Evolutionary conservation across 2,113 vertebrate species (phyloP), one percentile per base, ranked within the genome.

Genomic region (Buteo buteo): DNA sequence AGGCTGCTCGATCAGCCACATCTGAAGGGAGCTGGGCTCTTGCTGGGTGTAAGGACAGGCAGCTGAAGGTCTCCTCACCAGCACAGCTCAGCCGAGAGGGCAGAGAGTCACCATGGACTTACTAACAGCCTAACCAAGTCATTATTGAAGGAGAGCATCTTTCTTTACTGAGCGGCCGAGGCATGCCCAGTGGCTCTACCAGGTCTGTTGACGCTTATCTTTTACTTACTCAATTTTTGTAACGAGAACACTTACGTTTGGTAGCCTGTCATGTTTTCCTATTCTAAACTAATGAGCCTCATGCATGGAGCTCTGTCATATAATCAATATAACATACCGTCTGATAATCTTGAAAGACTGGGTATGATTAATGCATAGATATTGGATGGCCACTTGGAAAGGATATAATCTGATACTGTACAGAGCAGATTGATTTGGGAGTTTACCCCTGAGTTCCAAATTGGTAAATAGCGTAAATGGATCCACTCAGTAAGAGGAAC

Each of bases 1-100:
- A 38, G 10, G 62, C 79, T 62, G 59, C 47, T 62, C 0, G 2
- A 13, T 1, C 34, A 19, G 14, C 11, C 36, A 3, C 18, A 8
- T 32, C 52, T 11, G 52, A 44, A 6, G 80, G 82, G 47, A 42
- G 61, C 38, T 31, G 76, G 40, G 66, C 26, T 11, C 28, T 25
- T 29, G 64, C 11, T 45, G 65, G 50, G 10, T 32, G 40, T n/a
- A 18, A 49, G 90, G 38, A 52, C 24, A 4, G 44, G 74, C 36
- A 29, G 45, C 36, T 40, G 76, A 45, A 54, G 42, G 49, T 20
- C n/a, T 31, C 26, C 38, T 40, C 45, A 24, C 34, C 70, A 55
- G 36, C 52, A 14, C 76, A 18, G 58, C 70, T 50, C 31, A 28
- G 70, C 44, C 1, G 4, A 26, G n/a, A 7, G 25, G 5, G 21